Base-by-base conservation (phyloP, 92 coral and sea anemone genomes). In the Zoanthus gigantus region DNA sequence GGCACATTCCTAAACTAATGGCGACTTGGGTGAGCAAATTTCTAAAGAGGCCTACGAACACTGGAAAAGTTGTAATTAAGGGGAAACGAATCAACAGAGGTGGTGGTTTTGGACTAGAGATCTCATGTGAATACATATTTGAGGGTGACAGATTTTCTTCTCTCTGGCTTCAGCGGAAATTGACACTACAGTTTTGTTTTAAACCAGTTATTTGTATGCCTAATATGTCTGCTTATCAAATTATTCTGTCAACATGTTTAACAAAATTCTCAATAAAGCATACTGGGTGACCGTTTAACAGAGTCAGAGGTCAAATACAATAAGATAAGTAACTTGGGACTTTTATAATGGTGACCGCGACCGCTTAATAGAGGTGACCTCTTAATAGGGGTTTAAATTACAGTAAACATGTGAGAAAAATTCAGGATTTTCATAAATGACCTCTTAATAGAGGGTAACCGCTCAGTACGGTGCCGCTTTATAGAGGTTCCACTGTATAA, bases 71-170 rank as follows among this genome's bases (percentile, higher is more conserved):
- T 8, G 77, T 88, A 56, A 52, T 89, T 84, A 89, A 83, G 88
- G 92, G 88, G 69, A 89, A 88, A 89, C 46, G 84, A 75, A 82
- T 83, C 48, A 83, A 83, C 92, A 89, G 89, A 89, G 92, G 88
- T 72, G 92, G 92, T 83, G 88, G 92, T 54, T 74, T 58, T 75
- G 89, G 88, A 73, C 88, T 89, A 7, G 80, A 76, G 88, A 82
- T 89, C 76, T 78, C 92, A 60, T 74, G 92, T 76, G 85, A 75
- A 46, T 83, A 65, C 77, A 58, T 72, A 72, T 72, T 9, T 72
- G 14, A 72, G 15, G 77, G 77, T 16, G 77, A 72, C 15, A 45
- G 77, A 72, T 72, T 72, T 72, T 72, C 77, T 72, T 72, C 77
- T 72, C 77, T 72, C 77, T 72, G 77, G 77, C 77, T 72, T 16